Percentiles rank a stretch among this genome's conserved stretches.
Evolutionary conservation across 1,140 invertebrate genomes (phyloP).

Genomic region (Drosophila sucinea): DNA sequence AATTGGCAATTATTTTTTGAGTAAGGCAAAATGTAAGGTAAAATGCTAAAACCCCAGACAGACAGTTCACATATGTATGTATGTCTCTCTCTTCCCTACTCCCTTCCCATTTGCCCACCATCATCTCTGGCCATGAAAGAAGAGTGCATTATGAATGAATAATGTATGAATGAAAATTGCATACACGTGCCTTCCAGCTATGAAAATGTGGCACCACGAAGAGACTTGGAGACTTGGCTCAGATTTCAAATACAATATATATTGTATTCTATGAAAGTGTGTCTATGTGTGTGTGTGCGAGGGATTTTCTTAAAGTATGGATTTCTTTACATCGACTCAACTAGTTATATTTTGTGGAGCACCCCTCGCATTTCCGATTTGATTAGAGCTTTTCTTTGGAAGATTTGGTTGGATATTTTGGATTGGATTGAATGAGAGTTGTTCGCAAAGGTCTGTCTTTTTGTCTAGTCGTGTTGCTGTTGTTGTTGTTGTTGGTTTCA

Average conservation of each 20-base stretch:
- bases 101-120: not conserved
- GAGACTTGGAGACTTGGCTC: not conserved
- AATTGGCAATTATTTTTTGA: conserved; percentile 79
- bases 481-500: conserved; percentile 4
- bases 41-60: conserved; percentile 48
- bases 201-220: conserved; percentile 69
- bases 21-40: conserved; percentile 48
- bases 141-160: conserved; percentile 80
- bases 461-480: not conserved
- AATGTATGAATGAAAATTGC: conserved; percentile 83
- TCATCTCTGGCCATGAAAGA: conserved; percentile 33
- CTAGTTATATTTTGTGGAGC: not conserved
- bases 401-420: not conserved
- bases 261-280: not conserved
- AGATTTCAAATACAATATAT: conserved; percentile 6
- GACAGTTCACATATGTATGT: conserved; percentile 64
- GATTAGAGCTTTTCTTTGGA: not conserved
- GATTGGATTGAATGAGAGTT: not conserved
- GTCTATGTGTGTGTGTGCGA: not conserved
- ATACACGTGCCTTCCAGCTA: conserved; percentile 79
- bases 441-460: not conserved
- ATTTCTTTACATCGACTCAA: not conserved
- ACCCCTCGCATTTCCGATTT: not conserved
- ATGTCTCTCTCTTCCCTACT: not conserved
- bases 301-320: not conserved